Conservation (phyloP, 2,113 vertebrate genomes). For the Pseudopipra pipra region DNA sequence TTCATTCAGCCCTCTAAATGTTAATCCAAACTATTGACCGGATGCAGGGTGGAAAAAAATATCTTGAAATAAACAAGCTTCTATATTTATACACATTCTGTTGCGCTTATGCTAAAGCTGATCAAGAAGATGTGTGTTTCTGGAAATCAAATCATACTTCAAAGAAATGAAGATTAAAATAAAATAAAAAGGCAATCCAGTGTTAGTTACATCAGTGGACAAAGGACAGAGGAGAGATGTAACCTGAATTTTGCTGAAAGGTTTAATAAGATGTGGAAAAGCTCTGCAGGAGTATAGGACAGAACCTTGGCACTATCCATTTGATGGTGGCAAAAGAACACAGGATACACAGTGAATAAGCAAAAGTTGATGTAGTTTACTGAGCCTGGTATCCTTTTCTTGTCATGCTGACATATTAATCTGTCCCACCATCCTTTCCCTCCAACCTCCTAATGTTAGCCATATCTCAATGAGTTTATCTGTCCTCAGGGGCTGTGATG, state of each 20-base stretch:
- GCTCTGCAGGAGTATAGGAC: background rate
- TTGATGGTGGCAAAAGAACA: background rate
- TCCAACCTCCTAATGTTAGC: background rate
- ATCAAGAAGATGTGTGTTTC: background rate
- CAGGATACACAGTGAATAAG: background rate
- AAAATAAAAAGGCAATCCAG: background rate
- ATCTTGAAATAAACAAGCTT: background rate
- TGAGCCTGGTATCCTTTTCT: background rate
- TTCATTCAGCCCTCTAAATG: background rate
- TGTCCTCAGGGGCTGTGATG: background rate
- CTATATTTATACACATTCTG: slow-evolving; percentile 1
- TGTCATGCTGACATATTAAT: background rate
- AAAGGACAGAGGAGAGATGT: background rate
- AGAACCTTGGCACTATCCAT: background rate
- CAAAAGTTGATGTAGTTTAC: background rate
- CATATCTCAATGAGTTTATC: background rate
- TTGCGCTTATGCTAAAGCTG: background rate
- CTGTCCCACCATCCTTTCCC: background rate
- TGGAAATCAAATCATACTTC: background rate
- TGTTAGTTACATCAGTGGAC: background rate
- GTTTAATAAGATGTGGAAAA: background rate
- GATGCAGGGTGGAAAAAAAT: background rate
- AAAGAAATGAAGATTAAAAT: background rate
- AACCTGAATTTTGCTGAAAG: background rate
- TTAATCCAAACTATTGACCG: background rate